Evolutionary conservation across 2,113 vertebrate genomes (phyloP).

Genomic region (Sorex fumeus): DNA sequence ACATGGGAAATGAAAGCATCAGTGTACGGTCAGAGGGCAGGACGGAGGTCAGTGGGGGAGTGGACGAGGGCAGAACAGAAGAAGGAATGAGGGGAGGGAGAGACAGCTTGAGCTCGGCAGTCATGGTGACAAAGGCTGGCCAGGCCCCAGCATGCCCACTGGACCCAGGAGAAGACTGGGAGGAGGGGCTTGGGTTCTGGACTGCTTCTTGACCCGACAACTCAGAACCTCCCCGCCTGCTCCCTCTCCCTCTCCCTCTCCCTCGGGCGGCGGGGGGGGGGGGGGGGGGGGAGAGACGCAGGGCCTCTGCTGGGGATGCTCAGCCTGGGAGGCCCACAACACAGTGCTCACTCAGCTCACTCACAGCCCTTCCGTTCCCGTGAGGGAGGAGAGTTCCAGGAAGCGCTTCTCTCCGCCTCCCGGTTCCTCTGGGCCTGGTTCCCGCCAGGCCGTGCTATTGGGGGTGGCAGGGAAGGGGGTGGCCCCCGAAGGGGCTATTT

Average conservation of each 20-base stretch:
- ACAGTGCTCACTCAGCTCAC: no score
- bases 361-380: not conserved
- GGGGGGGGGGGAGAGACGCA: no score
- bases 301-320: not conserved
- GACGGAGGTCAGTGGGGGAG: no score
- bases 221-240: not conserved
- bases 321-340: not conserved
- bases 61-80: not conserved
- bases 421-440: slow-evolving; percentile 53
- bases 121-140: not conserved
- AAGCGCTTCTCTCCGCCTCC: slow-evolving; percentile 50
- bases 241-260: not conserved
- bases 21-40: not conserved
- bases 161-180: slow-evolving; percentile 21
- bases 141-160: not conserved
- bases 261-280: no score
- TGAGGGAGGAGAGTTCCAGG: slow-evolving; percentile 36
- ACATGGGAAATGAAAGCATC: not conserved
- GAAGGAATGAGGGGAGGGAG: not conserved
- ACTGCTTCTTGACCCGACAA: not conserved
- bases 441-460: slow-evolving; percentile 53
- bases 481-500: slow-evolving; percentile 62
- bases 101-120: not conserved
- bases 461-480: slow-evolving; percentile 49
- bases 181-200: not conserved